Evolutionary conservation across 2,888 invertebrate species (phyloP), one percentile per base, ranked within the genome.

Genomic region (Ichneumoninae sp.): DNA sequence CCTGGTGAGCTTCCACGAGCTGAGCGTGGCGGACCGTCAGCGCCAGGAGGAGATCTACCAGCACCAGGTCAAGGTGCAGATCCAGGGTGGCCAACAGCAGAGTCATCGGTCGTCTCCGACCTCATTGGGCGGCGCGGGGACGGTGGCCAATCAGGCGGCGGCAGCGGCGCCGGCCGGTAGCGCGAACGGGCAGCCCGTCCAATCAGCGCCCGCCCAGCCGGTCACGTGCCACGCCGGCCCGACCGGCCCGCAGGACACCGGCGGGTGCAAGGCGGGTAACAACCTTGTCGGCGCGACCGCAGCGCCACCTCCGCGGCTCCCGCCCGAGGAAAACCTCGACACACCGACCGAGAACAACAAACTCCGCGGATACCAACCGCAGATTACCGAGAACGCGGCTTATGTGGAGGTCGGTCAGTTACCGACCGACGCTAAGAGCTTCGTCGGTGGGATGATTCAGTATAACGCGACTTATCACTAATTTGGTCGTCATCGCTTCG

Each of bases 1-100:
- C 91, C 94, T 95, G 89, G 94, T 95, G 90, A 95, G 95, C 91
- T 95, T 95, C 88, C 95, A 95, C 91, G 95, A 94, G 89, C 92
- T 93, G 89, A 93, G 90, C 89, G 91, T 93, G 83, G 90, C 92
- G 83, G 92, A 93, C 87, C 90, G 90, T 83, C 92, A 93, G 85
- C 92, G 93, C 30, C 93, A 93, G 89, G 93, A 93, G 90, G 93
- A 94, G 82, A 92, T 93, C 87, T 93, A 93, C 88, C 93, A 93
- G 78, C 93, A 93, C 77, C 93, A 93, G 87, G 89, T 89, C 86
- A 90, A 91, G 83, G 88, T 89, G 81, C 89, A 90, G 88, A 88
- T 86, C 63, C 92, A 88, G 26, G 85, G 83, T 79, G 13, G 16
- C 4, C 82, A 79, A 4, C 88, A 86, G 76, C 87, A 78, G 44